Evolutionary conservation across 2,113 vertebrate genomes (phyloP), one percentile per base, ranked within the genome.

Genomic region (Ammodytes marinus): DNA sequence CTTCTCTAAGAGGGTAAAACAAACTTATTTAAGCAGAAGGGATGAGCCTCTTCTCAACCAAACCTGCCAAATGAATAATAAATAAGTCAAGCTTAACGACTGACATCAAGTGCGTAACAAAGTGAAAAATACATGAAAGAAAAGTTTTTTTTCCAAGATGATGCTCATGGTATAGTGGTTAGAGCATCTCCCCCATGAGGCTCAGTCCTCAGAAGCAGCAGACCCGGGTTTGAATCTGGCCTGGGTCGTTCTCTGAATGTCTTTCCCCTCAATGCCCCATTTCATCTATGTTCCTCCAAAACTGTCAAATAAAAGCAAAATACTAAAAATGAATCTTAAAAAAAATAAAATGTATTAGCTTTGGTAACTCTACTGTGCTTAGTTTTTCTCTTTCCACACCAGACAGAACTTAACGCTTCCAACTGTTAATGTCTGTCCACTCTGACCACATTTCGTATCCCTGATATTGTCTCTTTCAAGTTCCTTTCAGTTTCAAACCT

Each of bases 401-500:
- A 17, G 8, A 7, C 27, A 27, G 43, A 55, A 43, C 6, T 63
- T 9, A 0, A 12, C 39, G 55, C 57, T 65, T 74, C 13, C 58
- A 50, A 65, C 9, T 12, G 39, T 52, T 39, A 50, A 37, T 40
- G 46, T 43, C 42, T 8, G 47, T 57, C 40, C 27, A 27, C 27
- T 74, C 60, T 39, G 45, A 40, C n/a, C 50, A 46, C 37, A 27
- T 4, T 54, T 67, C 54, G 58, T 17, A 66, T 12, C 55, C 10
- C 39, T 53, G 27, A 19, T 43, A 50, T 57, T 4, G 2, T 45
- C 27, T 60, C 63, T 72, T 58, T 71, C 13, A 66, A 57, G 67
- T 12, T 17, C 17, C 4, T 37, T 71, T 71, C 14, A 61, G 2
- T 47, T 47, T 49, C 43, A 65, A 77, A 74, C 69, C 69, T 76